Base-by-base conservation (phyloP, 2,888 invertebrate genomes). In the Brachypalpus laphriformis region DNA sequence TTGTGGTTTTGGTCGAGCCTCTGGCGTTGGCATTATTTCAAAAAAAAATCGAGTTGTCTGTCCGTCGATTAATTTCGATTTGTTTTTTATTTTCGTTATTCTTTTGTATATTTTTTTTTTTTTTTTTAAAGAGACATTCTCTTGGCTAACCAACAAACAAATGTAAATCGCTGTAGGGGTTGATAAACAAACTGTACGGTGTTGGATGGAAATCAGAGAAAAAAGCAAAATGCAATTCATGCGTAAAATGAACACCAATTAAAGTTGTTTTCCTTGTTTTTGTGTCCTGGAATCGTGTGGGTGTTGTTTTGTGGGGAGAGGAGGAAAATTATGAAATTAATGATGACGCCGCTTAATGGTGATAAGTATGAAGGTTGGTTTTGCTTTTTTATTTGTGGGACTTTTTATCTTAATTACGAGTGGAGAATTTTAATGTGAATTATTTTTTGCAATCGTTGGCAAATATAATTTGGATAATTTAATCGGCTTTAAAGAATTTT, bases 71-170 rank as follows among this genome's bases (percentile, higher is more conserved):
- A 40, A 49, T 37, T 68, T 57, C 14, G 40, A 8, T 1, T 7
- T n/a, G n/a, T n/a, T 34, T 42, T 9, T 16, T 5, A 31, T 45
- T 9, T 54, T 31, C 14, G 4, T 37, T 18, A 25, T 34, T 49
- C 54, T 34, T 18, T 40, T 25, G 5, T 6, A n/a, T n/a, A 18
- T 9, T 31, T n/a, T 57, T 63, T 57, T 28, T 61, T 51, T 22
- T 40, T 28, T 18, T 22, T 31, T 14, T 49, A 22, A 71, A 66
- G 61, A 56, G 49, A 61, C 22, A 75, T 70, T 82, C 70, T 70
- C 65, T 70, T 74, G 81, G 82, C 59, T 76, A 76, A 76, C 75
- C 59, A 82, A 34, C 45, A 82, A 42, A 76, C 71, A 76, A 76
- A 76, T 82, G 63, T 71, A 65, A 82, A 76, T 76, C 51, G 59